Evolutionary conservation across 1,140 invertebrate species (phyloP).

Genomic region (Periplaneta americana): DNA sequence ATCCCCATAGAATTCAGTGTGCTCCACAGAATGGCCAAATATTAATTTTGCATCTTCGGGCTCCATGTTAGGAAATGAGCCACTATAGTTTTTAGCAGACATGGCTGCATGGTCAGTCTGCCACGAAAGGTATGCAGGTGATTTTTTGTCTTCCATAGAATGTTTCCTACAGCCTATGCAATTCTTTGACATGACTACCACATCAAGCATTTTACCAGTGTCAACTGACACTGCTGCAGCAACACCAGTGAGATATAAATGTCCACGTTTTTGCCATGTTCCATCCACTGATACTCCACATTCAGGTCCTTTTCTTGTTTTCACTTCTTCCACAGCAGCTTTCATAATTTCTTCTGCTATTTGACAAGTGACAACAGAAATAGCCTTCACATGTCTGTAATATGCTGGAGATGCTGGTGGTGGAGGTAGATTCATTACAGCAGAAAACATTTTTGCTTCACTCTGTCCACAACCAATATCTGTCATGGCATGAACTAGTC

Average conservation of each 20-base stretch:
- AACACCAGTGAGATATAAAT: conserved; percentile 16
- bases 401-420: background rate
- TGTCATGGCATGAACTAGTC: background rate
- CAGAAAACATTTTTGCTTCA: background rate
- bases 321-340: background rate
- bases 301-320: conserved; percentile 11
- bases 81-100: background rate
- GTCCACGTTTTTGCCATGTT: conserved; percentile 19
- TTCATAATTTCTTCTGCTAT: conserved; percentile 6
- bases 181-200: conserved; percentile 15
- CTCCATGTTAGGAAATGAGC: background rate
- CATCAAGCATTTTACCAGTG: conserved; percentile 18
- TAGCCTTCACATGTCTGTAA: background rate
- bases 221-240: conserved; percentile 12
- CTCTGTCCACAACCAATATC: background rate
- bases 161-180: background rate
- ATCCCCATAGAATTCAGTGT: too few relatives aligned
- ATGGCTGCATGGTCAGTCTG: background rate
- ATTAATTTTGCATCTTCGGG: too few relatives aligned
- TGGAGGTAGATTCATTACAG: conserved; percentile 12
- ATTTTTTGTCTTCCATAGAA: background rate
- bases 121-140: background rate
- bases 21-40: too few relatives aligned
- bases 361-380: background rate
- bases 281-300: conserved; percentile 20